Evolutionary conservation across 2,113 vertebrate species (phyloP).

Genomic region (Oreochromis aureus): DNA sequence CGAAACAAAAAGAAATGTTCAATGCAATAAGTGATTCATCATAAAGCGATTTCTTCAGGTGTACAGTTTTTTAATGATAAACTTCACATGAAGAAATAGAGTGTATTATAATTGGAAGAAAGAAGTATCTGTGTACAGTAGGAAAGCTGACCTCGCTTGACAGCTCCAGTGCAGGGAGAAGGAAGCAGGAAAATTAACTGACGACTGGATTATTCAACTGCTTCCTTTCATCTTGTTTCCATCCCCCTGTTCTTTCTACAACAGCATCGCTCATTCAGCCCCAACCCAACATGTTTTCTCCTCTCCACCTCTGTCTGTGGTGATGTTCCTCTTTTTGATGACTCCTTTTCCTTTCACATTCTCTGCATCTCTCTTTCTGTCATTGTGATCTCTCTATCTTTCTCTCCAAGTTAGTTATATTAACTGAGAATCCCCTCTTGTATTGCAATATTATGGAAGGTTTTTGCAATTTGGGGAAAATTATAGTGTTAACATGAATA

Average conservation of each 20-base stretch:
- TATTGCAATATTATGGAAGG: not conserved
- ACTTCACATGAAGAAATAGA: not conserved
- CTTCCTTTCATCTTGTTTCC: slow-evolving; percentile 51
- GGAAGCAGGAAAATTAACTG: slow-evolving; percentile 30
- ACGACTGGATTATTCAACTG: slow-evolving; percentile 66
- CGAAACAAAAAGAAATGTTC: not conserved
- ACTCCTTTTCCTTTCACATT: not conserved
- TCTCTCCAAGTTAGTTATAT: not conserved
- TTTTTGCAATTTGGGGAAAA: not conserved
- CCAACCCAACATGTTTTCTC: not conserved
- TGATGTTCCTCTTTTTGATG: not conserved
- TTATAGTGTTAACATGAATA: not conserved
- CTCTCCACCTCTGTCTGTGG: not conserved
- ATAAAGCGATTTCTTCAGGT: not conserved
- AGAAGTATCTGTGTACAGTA: not conserved
- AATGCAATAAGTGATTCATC: not conserved
- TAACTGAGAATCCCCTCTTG: not conserved
- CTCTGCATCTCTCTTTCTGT: not conserved
- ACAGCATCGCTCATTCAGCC: slow-evolving; percentile 10
- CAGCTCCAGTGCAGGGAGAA: slow-evolving; percentile 28
- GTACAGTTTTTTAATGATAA: not conserved
- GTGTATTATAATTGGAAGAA: not conserved
- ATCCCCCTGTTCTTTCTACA: not conserved
- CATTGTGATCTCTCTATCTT: not conserved
- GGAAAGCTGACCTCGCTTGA: slow-evolving; percentile 27